Evolutionary conservation across 2,797 vertebrate species (phyloP).

Genomic region (Sphaeramia orbicularis): DNA sequence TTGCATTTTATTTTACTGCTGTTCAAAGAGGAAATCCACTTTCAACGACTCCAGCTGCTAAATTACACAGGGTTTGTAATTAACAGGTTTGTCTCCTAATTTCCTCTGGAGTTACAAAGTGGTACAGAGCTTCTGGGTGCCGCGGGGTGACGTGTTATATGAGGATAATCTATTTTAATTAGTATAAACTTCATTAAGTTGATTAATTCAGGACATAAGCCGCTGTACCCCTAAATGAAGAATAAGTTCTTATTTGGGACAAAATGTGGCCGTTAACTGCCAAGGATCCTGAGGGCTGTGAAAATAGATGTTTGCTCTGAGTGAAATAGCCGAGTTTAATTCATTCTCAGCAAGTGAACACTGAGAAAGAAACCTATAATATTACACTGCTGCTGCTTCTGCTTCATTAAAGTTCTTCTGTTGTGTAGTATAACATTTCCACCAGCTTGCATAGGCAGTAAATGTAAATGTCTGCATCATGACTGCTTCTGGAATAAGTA

Average conservation of each 20-base stretch:
- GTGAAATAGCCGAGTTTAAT: neutral
- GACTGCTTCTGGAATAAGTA: conserved; percentile 12
- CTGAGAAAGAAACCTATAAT: neutral
- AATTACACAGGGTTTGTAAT: conserved; percentile 1
- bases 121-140: neutral
- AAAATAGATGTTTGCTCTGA: neutral
- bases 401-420: conserved; percentile 24
- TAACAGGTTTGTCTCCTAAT: conserved; percentile 6
- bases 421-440: conserved; percentile 14
- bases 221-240: conserved; percentile 14
- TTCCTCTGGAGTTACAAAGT: neutral
- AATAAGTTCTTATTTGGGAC: conserved; percentile 2
- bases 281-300: conserved; percentile 7
- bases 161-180: conserved; percentile 8
- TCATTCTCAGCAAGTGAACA: neutral
- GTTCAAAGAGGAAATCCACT: neutral
- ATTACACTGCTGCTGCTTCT: conserved; percentile 5
- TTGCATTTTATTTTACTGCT: neutral
- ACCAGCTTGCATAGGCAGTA: conserved; percentile 10
- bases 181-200: neutral
- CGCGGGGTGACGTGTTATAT: neutral
- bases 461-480: conserved; percentile 12
- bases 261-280: conserved; percentile 15
- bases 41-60: neutral
- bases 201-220: neutral